Conservation (phyloP, 2,113 vertebrate species). For the Felis catus region DNA sequence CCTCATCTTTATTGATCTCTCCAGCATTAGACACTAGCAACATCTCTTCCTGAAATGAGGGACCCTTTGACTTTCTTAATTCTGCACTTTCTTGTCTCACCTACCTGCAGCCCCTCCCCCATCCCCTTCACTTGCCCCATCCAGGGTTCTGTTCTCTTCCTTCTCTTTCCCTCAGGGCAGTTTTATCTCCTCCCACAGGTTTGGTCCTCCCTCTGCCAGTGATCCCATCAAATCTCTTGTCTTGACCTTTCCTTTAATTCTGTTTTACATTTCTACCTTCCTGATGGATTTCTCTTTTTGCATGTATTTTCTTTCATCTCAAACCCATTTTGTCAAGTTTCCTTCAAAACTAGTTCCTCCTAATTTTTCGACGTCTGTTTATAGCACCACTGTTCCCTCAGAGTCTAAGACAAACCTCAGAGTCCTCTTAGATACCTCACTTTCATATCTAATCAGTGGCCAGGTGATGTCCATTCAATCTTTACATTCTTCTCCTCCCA, state of each 20-base stretch:
- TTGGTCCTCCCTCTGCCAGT: background rate
- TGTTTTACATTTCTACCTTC: background rate
- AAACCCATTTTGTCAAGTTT: background rate
- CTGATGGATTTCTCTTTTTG: background rate
- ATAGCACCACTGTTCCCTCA: accelerated
- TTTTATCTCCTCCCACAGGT: background rate
- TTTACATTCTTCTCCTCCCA: background rate
- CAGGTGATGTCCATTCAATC: background rate
- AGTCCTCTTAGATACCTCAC: background rate
- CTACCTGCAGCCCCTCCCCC: background rate
- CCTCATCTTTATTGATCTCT: background rate
- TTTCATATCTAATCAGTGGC: background rate
- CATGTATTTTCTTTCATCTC: background rate
- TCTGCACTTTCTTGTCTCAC: background rate
- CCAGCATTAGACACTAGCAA: background rate
- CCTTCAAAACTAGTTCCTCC: background rate
- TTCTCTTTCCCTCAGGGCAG: background rate
- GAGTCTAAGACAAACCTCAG: background rate
- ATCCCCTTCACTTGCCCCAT: background rate
- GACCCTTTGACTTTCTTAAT: background rate
- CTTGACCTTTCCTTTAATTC: background rate
- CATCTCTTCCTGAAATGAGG: background rate
- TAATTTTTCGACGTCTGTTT: background rate
- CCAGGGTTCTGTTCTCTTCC: background rate
- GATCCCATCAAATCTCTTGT: background rate